A percentile compares a stretch with the other conserved stretches of the same genome.
These are phyloP conservation scores for Dryas iulia DNA, from an alignment of 1,140 invertebrate genomes.

Conservation along the genomic window DNA sequence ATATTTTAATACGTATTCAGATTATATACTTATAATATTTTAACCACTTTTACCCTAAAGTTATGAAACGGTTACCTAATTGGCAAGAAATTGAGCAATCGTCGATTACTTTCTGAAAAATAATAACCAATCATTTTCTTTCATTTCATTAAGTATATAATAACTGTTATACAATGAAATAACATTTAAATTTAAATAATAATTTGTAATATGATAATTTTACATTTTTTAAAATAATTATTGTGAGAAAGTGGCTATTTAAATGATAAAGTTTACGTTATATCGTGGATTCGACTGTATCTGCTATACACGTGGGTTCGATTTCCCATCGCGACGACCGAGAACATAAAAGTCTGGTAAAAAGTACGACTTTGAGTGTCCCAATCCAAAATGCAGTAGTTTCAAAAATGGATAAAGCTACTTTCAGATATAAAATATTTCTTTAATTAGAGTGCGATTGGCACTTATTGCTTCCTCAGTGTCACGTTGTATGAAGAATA, in stretches of 20 bases:
- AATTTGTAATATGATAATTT: not conserved
- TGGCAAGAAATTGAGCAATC: not conserved
- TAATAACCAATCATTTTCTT: slow-evolving; percentile 1
- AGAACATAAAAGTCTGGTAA: no score
- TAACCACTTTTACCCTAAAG: not conserved
- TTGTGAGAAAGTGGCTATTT: not conserved
- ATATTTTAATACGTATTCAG: not conserved
- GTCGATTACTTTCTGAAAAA: not conserved
- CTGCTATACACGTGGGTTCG: no score
- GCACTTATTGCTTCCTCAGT: no score
- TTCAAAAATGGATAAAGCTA: no score
- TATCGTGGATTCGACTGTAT: no score
- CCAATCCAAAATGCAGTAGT: no score
- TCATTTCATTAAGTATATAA: slow-evolving; percentile 1
- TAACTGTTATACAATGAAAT: not conserved
- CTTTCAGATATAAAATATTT: no score
- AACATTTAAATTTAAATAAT: not conserved
- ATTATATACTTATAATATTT: not conserved
- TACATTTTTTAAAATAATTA: not conserved
- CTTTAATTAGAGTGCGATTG: no score
- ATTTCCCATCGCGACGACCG: no score
- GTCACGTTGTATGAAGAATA: no score
- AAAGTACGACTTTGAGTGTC: no score
- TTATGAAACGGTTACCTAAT: not conserved
- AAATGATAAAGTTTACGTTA: no score